A percentile compares a stretch with the other conserved stretches of the same genome.
phyloP scores from a whole-genome alignment of 2,888 invertebrate genomes.

The Caenorhabditis sp. region DNA sequence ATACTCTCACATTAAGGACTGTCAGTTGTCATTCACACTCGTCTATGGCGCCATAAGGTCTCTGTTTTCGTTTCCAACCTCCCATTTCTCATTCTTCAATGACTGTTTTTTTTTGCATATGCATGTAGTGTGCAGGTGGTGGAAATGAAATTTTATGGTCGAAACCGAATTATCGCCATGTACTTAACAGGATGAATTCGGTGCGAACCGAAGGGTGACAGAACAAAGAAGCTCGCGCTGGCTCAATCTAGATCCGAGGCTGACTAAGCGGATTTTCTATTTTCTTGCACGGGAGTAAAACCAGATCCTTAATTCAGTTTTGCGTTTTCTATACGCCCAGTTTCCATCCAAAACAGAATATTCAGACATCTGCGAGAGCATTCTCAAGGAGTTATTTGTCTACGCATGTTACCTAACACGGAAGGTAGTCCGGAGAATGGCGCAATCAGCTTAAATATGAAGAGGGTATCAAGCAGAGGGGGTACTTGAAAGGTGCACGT shows the following conservation, averaged over 20 bases:
- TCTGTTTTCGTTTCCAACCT: constrained; percentile 46
- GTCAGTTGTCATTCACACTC: constrained; percentile 61
- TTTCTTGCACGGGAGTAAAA: constrained; percentile 46
- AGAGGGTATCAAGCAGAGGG: constrained; percentile 47
- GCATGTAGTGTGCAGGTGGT: constrained; percentile 49
- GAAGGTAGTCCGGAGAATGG: constrained; percentile 55
- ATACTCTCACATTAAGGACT: constrained; percentile 28
- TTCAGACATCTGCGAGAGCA: constrained; percentile 38
- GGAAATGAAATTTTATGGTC: constrained; percentile 14
- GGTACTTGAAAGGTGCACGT: constrained; percentile 53
- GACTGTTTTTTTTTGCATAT: constrained; percentile 50
- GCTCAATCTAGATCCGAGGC: not conserved
- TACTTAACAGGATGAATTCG: constrained; percentile 27
- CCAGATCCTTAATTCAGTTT: constrained; percentile 62
- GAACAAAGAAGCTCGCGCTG: constrained; percentile 43
- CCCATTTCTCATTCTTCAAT: constrained; percentile 37
- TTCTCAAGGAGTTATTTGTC: constrained; percentile 40
- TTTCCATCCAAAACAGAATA: constrained; percentile 17
- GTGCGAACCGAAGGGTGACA: constrained; percentile 12
- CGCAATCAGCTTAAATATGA: constrained; percentile 48
- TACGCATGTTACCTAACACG: constrained; percentile 56
- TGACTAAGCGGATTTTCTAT: constrained; percentile 59
- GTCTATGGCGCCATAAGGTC: constrained; percentile 68
- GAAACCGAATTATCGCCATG: constrained; percentile 55
- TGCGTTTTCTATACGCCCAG: constrained; percentile 46